Conservation (phyloP, 2,113 vertebrate species). For the Rhabdomys dilectus region DNA sequence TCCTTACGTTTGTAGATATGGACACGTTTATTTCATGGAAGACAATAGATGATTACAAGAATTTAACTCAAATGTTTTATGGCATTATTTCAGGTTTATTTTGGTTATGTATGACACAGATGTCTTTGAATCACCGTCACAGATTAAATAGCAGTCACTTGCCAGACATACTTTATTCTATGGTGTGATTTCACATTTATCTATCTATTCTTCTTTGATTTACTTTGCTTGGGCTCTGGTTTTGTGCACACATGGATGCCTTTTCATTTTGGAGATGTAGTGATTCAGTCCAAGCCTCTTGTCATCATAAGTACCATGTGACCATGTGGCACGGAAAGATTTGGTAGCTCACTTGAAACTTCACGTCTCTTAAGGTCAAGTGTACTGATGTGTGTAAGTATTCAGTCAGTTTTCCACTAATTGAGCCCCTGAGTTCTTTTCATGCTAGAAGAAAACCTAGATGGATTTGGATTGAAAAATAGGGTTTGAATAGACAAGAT, state of each 20-base stretch:
- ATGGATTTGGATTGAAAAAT: conserved; percentile 38
- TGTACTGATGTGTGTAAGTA: background rate
- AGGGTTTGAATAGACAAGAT: background rate
- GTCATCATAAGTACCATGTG: conserved; percentile 16
- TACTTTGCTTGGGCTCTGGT: conserved; percentile 46
- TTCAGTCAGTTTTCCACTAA: background rate
- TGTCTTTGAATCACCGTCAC: background rate
- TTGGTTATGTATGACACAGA: background rate
- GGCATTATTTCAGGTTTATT: conserved; percentile 10
- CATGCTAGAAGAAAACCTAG: background rate
- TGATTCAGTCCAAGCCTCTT: conserved; percentile 44
- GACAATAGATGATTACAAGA: background rate
- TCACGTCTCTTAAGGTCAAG: conserved; percentile 5
- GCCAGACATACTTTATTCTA: background rate
- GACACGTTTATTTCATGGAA: conserved; percentile 22
- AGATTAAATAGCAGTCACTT: background rate
- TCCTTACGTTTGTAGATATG: background rate
- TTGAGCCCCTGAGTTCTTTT: conserved; percentile 40
- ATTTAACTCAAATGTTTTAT: background rate
- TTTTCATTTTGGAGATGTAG: conserved; percentile 10
- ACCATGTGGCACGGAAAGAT: background rate
- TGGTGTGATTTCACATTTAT: background rate
- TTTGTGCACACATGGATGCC: conserved; percentile 46
- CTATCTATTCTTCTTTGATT: background rate
- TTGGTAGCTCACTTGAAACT: background rate